These are phyloP conservation scores for Odontophorus gujanensis DNA, from an alignment of 2,113 vertebrate genomes.

Conservation along the genomic window DNA sequence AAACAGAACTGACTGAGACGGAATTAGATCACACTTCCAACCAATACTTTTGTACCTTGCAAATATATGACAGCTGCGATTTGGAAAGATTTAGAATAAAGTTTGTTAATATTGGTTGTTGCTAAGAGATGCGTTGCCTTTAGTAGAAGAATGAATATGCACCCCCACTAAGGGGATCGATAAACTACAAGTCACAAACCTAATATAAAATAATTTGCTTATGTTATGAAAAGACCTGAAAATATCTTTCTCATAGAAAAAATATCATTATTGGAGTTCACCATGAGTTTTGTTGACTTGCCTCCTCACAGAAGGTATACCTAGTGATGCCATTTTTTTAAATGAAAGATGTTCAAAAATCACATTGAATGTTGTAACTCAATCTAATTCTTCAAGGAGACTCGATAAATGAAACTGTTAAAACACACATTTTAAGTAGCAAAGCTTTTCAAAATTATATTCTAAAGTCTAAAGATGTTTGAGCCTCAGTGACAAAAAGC, in stretches of 20 bases:
- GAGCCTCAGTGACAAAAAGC: neutral
- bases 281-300: neutral
- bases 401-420: neutral
- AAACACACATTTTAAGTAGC: neutral
- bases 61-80: conserved; percentile 54
- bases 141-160: conserved; percentile 20
- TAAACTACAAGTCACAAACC: neutral
- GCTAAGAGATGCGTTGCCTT: conserved; percentile 61
- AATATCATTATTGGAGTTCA: neutral
- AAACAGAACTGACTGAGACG: conserved; percentile 59
- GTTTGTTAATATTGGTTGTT: conserved; percentile 66
- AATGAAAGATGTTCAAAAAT: neutral
- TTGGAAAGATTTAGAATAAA: conserved; percentile 44
- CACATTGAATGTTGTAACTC: neutral
- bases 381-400: neutral
- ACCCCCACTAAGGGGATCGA: neutral
- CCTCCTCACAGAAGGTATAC: neutral
- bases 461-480: neutral
- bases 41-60: conserved; percentile 46
- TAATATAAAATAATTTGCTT: conserved; percentile 15
- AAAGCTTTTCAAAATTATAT: neutral
- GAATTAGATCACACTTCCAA: conserved; percentile 60
- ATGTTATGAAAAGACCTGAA: neutral
- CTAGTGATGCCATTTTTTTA: neutral
- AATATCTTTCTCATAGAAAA: neutral